Percentiles rank a stretch among this genome's conserved stretches.
Evolutionary conservation across 2,797 vertebrate species (phyloP).

Genomic region (Tenualosa thibaudeaui): DNA sequence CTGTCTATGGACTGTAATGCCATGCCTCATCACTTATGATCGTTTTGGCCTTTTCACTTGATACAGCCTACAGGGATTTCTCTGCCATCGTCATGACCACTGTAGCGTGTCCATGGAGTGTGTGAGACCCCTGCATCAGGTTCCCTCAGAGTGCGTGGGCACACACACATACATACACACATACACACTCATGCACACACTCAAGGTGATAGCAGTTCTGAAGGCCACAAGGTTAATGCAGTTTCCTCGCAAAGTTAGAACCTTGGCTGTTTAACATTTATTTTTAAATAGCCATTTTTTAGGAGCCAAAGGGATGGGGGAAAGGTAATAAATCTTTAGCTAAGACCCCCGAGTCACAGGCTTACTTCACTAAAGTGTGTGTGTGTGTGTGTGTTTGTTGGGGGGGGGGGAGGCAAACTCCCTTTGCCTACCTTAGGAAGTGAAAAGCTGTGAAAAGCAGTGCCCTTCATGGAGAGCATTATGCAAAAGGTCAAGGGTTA

Average conservation of each 20-base stretch:
- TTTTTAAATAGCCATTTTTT: slow-evolving; percentile 73
- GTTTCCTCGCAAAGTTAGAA: slow-evolving; percentile 68
- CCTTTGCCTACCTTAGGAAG: not conserved
- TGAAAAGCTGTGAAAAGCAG: not conserved
- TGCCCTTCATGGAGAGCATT: slow-evolving; percentile 67
- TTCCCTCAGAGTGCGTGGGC: not conserved
- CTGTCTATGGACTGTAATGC: slow-evolving; percentile 25
- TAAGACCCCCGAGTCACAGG: slow-evolving; percentile 60
- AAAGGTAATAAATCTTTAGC: slow-evolving; percentile 74
- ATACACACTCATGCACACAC: not conserved
- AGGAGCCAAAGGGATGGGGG: slow-evolving; percentile 69
- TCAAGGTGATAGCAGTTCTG: slow-evolving; percentile 53
- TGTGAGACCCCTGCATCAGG: not conserved
- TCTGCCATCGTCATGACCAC: not conserved
- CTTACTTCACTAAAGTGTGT: slow-evolving; percentile 55
- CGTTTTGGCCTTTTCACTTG: slow-evolving; percentile 20
- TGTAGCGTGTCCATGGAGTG: slow-evolving; percentile 16
- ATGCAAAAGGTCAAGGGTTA: slow-evolving; percentile 70
- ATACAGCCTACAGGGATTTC: slow-evolving; percentile 16
- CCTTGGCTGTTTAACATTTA: slow-evolving; percentile 76
- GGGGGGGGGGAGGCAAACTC: not conserved
- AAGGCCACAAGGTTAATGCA: slow-evolving; percentile 67
- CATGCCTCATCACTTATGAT: slow-evolving; percentile 26
- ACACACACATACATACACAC: not conserved
- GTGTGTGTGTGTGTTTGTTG: too few species aligned